Percentiles rank a stretch among this genome's conserved stretches.
Conservation (phyloP, 1,140 invertebrate genomes). For the Zaprionus ghesquierei region DNA sequence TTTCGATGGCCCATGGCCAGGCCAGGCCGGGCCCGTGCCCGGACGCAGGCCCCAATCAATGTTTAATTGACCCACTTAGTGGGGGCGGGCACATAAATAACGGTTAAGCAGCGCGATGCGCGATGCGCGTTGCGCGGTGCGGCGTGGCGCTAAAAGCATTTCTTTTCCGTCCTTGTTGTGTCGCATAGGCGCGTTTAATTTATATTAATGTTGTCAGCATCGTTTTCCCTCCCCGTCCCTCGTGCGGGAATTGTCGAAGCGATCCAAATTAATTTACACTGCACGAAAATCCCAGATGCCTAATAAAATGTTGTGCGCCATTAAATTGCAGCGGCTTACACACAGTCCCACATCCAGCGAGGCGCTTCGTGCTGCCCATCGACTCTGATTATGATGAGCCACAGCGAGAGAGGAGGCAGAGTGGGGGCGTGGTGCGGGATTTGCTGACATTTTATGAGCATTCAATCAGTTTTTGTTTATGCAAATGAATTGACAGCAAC, state of each 20-base stretch:
- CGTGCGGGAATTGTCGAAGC: background rate
- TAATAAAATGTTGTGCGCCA: conserved; percentile 56
- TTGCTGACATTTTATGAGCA: conserved; percentile 41
- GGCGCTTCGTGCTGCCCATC: background rate
- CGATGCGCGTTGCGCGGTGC: conserved; percentile 22
- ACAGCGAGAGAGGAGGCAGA: background rate
- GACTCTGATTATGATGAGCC: conserved; percentile 28
- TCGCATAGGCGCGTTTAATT: conserved; percentile 63
- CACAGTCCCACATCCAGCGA: background rate
- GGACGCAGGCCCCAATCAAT: conserved; percentile 74
- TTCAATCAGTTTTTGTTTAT: conserved; percentile 70
- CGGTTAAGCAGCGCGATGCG: conserved; percentile 57
- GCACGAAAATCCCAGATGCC: conserved; percentile 59
- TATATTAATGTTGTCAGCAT: conserved; percentile 71
- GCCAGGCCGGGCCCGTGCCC: too few species aligned
- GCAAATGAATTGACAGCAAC: conserved; percentile 71
- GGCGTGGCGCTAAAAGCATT: conserved; percentile 61
- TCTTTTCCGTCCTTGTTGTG: conserved; percentile 38
- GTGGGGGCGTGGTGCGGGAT: background rate
- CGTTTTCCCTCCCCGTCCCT: background rate
- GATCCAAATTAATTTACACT: conserved; percentile 73
- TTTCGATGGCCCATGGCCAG: conserved; percentile 13
- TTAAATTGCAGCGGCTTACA: conserved; percentile 40
- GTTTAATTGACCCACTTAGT: conserved; percentile 75
- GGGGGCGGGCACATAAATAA: conserved; percentile 62